Conservation (phyloP, 2,113 vertebrate species). For the Amphiprion percula region DNA sequence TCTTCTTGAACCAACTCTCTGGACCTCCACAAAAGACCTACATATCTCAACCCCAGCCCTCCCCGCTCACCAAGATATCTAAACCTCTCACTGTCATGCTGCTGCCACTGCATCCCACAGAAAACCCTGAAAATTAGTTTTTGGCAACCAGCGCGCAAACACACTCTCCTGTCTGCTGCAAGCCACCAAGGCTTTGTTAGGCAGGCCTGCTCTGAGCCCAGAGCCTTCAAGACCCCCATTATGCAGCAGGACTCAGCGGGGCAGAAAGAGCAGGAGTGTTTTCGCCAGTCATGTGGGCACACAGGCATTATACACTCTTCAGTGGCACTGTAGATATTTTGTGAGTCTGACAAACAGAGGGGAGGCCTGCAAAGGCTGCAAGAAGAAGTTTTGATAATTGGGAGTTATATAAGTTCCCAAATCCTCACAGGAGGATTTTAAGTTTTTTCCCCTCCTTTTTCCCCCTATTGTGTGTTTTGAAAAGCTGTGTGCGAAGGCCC, state of each 20-base stretch:
- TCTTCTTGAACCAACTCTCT: constrained; percentile 66
- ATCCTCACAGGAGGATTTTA: constrained; percentile 87
- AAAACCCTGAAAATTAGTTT: constrained; percentile 87
- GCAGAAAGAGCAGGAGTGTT: constrained; percentile 89
- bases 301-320: constrained; percentile 89
- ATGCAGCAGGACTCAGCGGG: constrained; percentile 88
- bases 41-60: constrained; percentile 67
- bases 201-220: constrained; percentile 85
- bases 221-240: constrained; percentile 88
- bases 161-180: constrained; percentile 86
- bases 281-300: constrained; percentile 88
- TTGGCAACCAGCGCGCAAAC: constrained; percentile 85
- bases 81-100: constrained; percentile 84
- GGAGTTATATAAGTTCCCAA: constrained; percentile 89
- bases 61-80: constrained; percentile 77
- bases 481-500: constrained; percentile 83
- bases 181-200: constrained; percentile 90
- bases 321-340: constrained; percentile 87
- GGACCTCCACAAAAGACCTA: constrained; percentile 74
- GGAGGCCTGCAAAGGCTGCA: constrained; percentile 80
- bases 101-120: constrained; percentile 81
- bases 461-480: constrained; percentile 85
- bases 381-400: constrained; percentile 89
- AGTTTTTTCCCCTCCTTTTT: constrained; percentile 68
- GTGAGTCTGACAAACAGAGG: constrained; percentile 88